phyloP scores from a whole-genome alignment of 2,888 invertebrate species.

The Gortyna flavago region DNA sequence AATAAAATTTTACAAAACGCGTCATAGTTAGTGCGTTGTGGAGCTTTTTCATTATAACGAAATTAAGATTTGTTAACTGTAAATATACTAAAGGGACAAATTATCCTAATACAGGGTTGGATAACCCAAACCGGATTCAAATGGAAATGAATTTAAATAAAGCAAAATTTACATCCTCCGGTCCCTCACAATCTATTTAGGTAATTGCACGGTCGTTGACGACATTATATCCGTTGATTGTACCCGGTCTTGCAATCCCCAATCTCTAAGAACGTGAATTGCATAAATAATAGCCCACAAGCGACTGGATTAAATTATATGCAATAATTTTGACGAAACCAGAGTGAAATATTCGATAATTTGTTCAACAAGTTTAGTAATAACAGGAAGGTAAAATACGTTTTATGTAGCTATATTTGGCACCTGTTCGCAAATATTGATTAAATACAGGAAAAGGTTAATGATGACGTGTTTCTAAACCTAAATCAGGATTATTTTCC shows the following conservation, averaged over 20 bases:
- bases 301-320: constrained; percentile 28
- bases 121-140: constrained; percentile 42
- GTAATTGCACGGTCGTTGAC: constrained; percentile 68
- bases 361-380: constrained; percentile 4
- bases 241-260: constrained; percentile 58
- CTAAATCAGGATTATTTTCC: not conserved
- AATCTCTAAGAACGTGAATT: constrained; percentile 50
- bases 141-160: constrained; percentile 61
- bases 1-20: not conserved
- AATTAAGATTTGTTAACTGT: constrained; percentile 14
- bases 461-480: not conserved
- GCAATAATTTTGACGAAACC: constrained; percentile 43
- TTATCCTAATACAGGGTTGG: constrained; percentile 15
- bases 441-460: not conserved
- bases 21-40: not conserved
- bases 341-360: constrained; percentile 21
- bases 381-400: not conserved
- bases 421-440: not conserved
- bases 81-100: constrained; percentile 22
- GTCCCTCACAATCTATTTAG: constrained; percentile 63
- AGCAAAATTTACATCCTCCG: constrained; percentile 48
- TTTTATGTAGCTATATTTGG: not conserved
- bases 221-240: constrained; percentile 64
- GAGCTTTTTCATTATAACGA: not conserved
- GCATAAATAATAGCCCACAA: constrained; percentile 48